These are phyloP conservation scores for Colistium nudipinnis DNA, from an alignment of 2,113 vertebrate genomes.

Conservation along the genomic window DNA sequence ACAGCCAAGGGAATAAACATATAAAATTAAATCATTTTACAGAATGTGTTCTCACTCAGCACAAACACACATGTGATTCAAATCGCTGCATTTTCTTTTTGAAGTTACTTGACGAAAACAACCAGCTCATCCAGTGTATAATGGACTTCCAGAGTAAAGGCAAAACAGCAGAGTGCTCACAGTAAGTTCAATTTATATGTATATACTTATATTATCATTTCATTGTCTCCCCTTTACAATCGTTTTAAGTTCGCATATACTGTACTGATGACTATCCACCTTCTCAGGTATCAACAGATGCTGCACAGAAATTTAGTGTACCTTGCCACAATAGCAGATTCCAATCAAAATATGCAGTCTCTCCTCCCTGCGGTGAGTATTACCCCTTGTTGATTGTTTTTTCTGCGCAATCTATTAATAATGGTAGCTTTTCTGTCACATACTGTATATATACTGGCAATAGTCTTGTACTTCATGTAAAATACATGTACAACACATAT, in stretches of 20 bases:
- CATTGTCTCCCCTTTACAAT: too few species aligned
- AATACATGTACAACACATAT: neutral
- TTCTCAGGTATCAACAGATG: conserved; percentile 95
- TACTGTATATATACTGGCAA: neutral
- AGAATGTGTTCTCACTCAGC: too few species aligned
- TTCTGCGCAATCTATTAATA: neutral
- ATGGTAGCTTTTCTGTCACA: neutral
- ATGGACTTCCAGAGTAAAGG: conserved; percentile 99
- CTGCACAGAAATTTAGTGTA: conserved; percentile 98
- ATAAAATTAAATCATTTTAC: neutral
- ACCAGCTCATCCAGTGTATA: conserved; percentile 99
- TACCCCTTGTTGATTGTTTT: neutral
- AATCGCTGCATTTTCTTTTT: conserved; percentile 48
- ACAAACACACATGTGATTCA: neutral
- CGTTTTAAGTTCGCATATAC: neutral
- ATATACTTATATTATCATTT: too few species aligned
- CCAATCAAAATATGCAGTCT: conserved; percentile 99
- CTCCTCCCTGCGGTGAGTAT: conserved; percentile 97
- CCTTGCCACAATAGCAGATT: conserved; percentile 98
- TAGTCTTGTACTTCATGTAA: neutral
- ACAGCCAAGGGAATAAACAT: rapidly evolving
- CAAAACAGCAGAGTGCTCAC: conserved; percentile 98
- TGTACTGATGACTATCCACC: conserved; percentile 42
- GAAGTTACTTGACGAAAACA: conserved; percentile 99
- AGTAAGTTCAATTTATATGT: too few species aligned